Base-by-base conservation (phyloP, 37 sponge, comb jelly and placozoan species). In the Aphrocallistes beatrix region DNA sequence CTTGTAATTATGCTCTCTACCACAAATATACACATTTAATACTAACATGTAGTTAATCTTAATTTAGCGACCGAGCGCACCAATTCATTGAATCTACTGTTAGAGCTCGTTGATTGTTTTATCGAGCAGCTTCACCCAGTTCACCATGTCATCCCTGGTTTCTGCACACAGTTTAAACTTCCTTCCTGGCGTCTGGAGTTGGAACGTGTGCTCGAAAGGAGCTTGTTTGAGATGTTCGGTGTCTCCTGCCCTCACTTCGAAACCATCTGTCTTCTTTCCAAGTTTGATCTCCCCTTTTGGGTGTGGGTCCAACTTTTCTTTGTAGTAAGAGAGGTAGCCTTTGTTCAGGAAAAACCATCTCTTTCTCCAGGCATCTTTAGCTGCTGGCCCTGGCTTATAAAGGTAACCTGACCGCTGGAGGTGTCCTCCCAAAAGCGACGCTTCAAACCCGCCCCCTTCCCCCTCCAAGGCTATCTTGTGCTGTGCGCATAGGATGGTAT, bases 211-310 rank as follows among this genome's bases (percentile, higher is more conserved):
- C 3, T 60, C 75, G 21, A 25, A 60, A 30, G 75, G 75, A 3
- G 75, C 75, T 13, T 60, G 75, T 28, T 60, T 60, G n/a, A 32
- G 75, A 60, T 60, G 75, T 6, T 60, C 75, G 28, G 75, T 32
- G 8, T 13, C 8, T 1, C 75, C 75, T 25, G 75, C 75, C 32
- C 17, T 32, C 3, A 60, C 75, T 13, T 60, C 75, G n/a, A 60
- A 60, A 3, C 75, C 75, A 19, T 60, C 75, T 30, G 75, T 30
- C 34, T 30, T 21, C 75, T 60, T 60, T 30, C 75, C 75, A 13
- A 60, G 75, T 30, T 60, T 60, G n/a, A 60, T 60, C 75, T 60
- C 75, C 34, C 75, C 75, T 13, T 60, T 60, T 6, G 75, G 75
- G 34, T 60, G 75, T 60, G 75, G 28, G 75, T 60, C 75, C 34